These are phyloP conservation scores for Rhagophthalmus giganteus DNA, from an alignment of 2,888 invertebrate species.

Conservation along the genomic window DNA sequence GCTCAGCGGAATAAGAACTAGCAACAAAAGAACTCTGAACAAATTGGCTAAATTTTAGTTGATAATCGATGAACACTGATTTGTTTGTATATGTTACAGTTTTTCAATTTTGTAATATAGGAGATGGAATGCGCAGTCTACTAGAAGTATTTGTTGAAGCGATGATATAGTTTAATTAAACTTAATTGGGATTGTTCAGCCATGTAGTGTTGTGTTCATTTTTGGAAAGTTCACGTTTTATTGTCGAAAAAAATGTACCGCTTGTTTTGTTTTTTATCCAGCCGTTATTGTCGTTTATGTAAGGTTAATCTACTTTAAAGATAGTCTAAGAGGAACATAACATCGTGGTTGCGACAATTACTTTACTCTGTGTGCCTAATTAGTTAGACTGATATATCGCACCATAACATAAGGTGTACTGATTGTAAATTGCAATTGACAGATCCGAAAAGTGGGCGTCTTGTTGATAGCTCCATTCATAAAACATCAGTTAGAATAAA, in stretches of 20 bases:
- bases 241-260: too few species aligned
- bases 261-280: too few species aligned
- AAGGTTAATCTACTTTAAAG: too few species aligned
- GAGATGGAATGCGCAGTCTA: conserved; percentile 44
- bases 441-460: conserved; percentile 54
- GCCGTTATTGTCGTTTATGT: conserved; percentile 13
- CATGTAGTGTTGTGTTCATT: conserved; percentile 40
- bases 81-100: conserved; percentile 49
- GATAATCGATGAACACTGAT: conserved; percentile 44
- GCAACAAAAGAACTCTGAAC: conserved; percentile 44
- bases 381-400: conserved; percentile 43
- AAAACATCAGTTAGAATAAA: conserved; percentile 45
- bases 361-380: conserved; percentile 54
- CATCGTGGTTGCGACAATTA: conserved; percentile 44
- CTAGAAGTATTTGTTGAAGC: conserved; percentile 47
- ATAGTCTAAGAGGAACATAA: conserved; percentile 44
- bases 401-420: conserved; percentile 33
- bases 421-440: conserved; percentile 37
- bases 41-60: conserved; percentile 48
- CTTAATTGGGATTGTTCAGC: conserved; percentile 37
- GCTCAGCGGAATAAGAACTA: conserved; percentile 34
- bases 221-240: too few species aligned
- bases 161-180: conserved; percentile 47
- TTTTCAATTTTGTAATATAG: conserved; percentile 49
- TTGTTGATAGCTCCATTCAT: conserved; percentile 54